Percentiles rank a stretch among this genome's conserved stretches.
These are phyloP conservation scores for Acanthococcus lagerstroemiae DNA, from an alignment of 2,888 invertebrate species.

Conservation along the genomic window DNA sequence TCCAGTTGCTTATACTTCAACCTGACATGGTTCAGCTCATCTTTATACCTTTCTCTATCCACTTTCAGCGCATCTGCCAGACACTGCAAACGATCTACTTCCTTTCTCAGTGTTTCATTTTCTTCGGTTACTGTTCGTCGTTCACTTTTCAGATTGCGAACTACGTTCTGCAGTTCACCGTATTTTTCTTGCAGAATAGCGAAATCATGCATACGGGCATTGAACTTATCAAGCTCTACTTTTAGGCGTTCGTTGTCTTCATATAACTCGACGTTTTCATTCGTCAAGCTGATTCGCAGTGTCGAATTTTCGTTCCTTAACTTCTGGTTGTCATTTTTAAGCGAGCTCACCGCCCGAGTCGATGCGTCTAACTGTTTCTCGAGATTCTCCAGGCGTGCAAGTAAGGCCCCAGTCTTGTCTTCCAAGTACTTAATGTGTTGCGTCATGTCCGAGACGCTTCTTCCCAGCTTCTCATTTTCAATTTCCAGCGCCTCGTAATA, in stretches of 20 bases:
- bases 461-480: conserved; percentile 12
- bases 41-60: conserved; percentile 2
- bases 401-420: neutral
- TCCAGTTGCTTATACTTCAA: conserved; percentile 5
- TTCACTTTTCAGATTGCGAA: neutral
- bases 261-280: neutral
- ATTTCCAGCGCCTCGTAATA: conserved; percentile 1
- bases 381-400: neutral
- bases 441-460: neutral
- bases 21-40: conserved; percentile 1
- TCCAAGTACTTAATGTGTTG: conserved; percentile 3
- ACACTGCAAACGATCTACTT: neutral
- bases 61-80: neutral
- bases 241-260: conserved; percentile 4
- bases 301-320: neutral
- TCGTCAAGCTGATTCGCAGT: neutral
- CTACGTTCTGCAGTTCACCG: conserved; percentile 1
- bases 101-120: neutral
- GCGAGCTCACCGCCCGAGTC: neutral
- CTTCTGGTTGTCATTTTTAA: conserved; percentile 15
- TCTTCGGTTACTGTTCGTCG: neutral
- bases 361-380: conserved; percentile 3
- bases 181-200: neutral
- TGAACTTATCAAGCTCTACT: conserved; percentile 9
- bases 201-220: neutral